Evolutionary conservation across 64 coral and sea anemone species (phyloP).

Genomic region (Dendrophyllia cribrosa): DNA sequence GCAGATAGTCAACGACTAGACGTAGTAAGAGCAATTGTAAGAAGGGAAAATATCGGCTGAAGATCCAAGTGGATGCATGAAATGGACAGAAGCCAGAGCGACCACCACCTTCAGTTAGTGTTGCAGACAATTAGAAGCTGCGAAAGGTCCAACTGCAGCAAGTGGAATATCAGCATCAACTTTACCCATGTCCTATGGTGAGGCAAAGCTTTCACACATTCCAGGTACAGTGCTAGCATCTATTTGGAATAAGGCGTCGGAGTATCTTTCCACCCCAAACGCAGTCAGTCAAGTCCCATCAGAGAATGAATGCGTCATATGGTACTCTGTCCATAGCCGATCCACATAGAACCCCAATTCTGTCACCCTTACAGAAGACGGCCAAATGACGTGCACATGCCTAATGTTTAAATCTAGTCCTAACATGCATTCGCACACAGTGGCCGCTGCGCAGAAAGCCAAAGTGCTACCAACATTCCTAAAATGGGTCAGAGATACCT

Average conservation of each 20-base stretch:
- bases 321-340: slow-evolving; percentile 56
- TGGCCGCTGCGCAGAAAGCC: slow-evolving; percentile 57
- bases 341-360: slow-evolving; percentile 43
- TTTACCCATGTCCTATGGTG: slow-evolving; percentile 8
- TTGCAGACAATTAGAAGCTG: slow-evolving; percentile 55
- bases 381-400: slow-evolving; percentile 56
- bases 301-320: slow-evolving; percentile 6
- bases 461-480: slow-evolving; percentile 41
- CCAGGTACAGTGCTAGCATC: slow-evolving; percentile 73
- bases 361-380: slow-evolving; percentile 49
- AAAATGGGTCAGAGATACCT: slow-evolving; percentile 65
- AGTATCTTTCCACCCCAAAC: slow-evolving; percentile 57
- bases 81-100: slow-evolving; percentile 36
- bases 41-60: slow-evolving; percentile 78
- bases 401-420: slow-evolving; percentile 78
- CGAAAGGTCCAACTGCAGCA: slow-evolving; percentile 5
- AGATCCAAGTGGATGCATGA: slow-evolving; percentile 59
- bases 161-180: neutral
- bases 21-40: slow-evolving; percentile 51
- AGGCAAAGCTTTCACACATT: slow-evolving; percentile 44
- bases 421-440: slow-evolving; percentile 67
- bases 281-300: slow-evolving; percentile 34
- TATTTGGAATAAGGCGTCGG: slow-evolving; percentile 72
- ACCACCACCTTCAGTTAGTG: slow-evolving; percentile 35
- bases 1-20: slow-evolving; percentile 70